Conservation (phyloP, 2,888 invertebrate genomes). For the Drosophila phalerata region DNA sequence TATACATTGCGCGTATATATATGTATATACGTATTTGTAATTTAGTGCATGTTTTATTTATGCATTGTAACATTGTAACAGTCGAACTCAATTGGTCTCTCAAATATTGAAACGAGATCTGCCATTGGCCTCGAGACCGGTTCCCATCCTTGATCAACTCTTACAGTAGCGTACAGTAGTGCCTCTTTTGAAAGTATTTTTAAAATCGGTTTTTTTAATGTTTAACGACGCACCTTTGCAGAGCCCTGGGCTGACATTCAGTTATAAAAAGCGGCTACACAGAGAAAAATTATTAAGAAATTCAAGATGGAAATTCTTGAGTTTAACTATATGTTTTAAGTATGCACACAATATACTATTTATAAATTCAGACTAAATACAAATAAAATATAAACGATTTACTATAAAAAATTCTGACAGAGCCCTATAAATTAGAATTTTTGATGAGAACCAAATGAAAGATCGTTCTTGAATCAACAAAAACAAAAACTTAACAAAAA, state of each 20-base stretch:
- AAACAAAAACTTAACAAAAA: too few species aligned
- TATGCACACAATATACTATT: too few species aligned
- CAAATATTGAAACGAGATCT: slow-evolving; percentile 16
- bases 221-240: slow-evolving; percentile 35
- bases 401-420: too few species aligned
- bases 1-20: neutral
- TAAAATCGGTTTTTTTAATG: slow-evolving; percentile 6
- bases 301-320: too few species aligned
- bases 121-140: slow-evolving; percentile 44
- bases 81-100: slow-evolving; percentile 10
- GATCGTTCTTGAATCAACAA: too few species aligned
- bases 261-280: slow-evolving; percentile 11
- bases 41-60: slow-evolving; percentile 24
- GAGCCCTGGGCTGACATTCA: slow-evolving; percentile 34
- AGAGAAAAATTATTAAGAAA: too few species aligned
- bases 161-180: neutral
- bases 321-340: too few species aligned
- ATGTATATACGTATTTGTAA: neutral
- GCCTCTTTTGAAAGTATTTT: slow-evolving; percentile 31
- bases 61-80: neutral
- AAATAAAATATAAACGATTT: too few species aligned
- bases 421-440: too few species aligned
- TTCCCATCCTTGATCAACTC: slow-evolving; percentile 40
- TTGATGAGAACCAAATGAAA: too few species aligned
- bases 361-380: too few species aligned